Evolutionary conservation across 2,797 vertebrate species (phyloP).

Genomic region (Enteromius treurensis): DNA sequence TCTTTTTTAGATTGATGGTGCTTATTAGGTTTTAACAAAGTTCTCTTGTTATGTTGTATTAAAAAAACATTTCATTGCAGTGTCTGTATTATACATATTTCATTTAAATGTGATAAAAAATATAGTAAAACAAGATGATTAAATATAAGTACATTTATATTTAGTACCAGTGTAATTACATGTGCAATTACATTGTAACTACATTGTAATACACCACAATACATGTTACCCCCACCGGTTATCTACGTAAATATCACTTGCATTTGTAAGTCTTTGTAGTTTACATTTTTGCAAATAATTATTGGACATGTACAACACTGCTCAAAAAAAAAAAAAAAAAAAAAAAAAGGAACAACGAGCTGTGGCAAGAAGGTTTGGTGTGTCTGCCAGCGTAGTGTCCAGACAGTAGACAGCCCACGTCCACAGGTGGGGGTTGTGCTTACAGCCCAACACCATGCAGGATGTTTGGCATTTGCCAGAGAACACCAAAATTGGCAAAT

Average conservation of each 20-base stretch:
- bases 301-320: conserved; percentile 30
- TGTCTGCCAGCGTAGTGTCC: no score
- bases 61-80: background rate
- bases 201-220: background rate
- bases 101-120: background rate
- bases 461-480: no score
- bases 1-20: background rate
- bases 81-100: background rate
- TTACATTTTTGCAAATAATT: conserved; percentile 37
- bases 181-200: background rate
- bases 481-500: no score
- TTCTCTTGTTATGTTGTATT: background rate
- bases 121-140: background rate
- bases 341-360: no score
- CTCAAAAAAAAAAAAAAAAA: no score
- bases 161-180: background rate
- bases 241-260: background rate
- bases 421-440: no score
- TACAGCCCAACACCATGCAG: no score
- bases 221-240: background rate
- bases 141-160: background rate
- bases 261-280: background rate
- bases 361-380: no score
- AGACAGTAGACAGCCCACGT: no score
- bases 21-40: background rate